Base-by-base conservation (phyloP, 2,797 vertebrate species). In the Eospalax fontanierii region DNA sequence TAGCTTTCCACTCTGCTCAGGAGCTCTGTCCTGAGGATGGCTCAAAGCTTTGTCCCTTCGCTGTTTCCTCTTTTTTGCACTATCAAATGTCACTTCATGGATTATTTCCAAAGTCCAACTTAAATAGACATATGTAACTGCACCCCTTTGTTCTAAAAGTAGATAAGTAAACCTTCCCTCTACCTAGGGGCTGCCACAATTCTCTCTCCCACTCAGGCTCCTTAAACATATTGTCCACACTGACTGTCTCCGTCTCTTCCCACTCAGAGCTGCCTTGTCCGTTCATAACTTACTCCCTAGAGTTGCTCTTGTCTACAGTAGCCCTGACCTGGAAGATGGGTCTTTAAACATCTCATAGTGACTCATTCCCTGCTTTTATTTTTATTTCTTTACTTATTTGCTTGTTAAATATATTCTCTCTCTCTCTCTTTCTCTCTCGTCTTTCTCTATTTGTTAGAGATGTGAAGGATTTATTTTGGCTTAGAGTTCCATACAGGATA, bases 101-200 rank as follows among this genome's bases (percentile, higher is more conserved):
- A 26, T 59, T 91, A 80, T 63, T 87, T 74, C 28, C 57, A 33
- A 30, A 26, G 3, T 43, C 35, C 11, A 33, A 28, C 15, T 24
- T 43, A 3, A 18, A 9, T 4, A 30, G 35, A 54, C 40, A 79
- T 43, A 24, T 1, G 0, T 3, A 16, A 10, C 65, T n/a, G 11
- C 14, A 54, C 1, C 3, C n/a, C 18, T 35, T 4, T 33, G 43
- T 68, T 57, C 22, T 57, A 38, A 65, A 79, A 89, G 50, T 83
- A 68, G 9, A 38, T 26, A 68, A 40, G 3, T 30, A 35, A n/a
- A 54, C 10, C 16, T 85, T 74, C 28, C 11, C 4, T 35, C 43
- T 46, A 71, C 35, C 38, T 70, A 19, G 26, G 8, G 4, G 5
- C 63, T 28, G 38, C 54, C 57, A 0, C 26, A 28, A 30, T 74